These are phyloP conservation scores for Drosophila flavopinicola DNA, from an alignment of 2,888 invertebrate species.

Conservation along the genomic window DNA sequence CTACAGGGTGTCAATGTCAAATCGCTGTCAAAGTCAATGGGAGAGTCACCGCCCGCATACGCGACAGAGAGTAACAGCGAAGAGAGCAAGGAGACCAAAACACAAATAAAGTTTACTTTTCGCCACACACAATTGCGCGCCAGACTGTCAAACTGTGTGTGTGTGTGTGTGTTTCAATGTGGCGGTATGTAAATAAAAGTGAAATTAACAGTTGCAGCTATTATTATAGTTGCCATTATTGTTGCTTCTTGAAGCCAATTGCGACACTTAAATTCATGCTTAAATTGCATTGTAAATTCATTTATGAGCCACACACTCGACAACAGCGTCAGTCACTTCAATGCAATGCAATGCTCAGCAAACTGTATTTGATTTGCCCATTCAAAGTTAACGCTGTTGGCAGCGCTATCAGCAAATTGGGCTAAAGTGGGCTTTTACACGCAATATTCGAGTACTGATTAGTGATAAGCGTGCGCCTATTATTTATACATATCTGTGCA, in stretches of 20 bases:
- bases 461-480: constrained; percentile 3
- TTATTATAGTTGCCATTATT: constrained; percentile 23
- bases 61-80: constrained; percentile 15
- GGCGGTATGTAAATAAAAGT: constrained; percentile 62
- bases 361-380: constrained; percentile 11
- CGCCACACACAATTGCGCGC: constrained; percentile 37
- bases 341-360: neutral
- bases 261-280: constrained; percentile 28
- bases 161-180: constrained; percentile 48
- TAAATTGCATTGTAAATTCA: constrained; percentile 52
- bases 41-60: constrained; percentile 47
- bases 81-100: constrained; percentile 19
- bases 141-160: constrained; percentile 27
- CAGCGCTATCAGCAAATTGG: neutral
- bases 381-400: constrained; percentile 20
- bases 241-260: constrained; percentile 29
- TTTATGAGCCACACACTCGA: constrained; percentile 11
- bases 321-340: neutral
- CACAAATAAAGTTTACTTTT: constrained; percentile 55
- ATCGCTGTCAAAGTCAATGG: constrained; percentile 9
- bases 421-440: constrained; percentile 3
- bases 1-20: constrained; percentile 27
- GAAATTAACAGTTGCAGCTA: constrained; percentile 56
- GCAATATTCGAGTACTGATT: constrained; percentile 22
- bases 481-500: neutral